Percentiles rank a stretch among this genome's conserved stretches.
Conservation (phyloP, 2,797 vertebrate genomes). For the Sebastes aleutianus region DNA sequence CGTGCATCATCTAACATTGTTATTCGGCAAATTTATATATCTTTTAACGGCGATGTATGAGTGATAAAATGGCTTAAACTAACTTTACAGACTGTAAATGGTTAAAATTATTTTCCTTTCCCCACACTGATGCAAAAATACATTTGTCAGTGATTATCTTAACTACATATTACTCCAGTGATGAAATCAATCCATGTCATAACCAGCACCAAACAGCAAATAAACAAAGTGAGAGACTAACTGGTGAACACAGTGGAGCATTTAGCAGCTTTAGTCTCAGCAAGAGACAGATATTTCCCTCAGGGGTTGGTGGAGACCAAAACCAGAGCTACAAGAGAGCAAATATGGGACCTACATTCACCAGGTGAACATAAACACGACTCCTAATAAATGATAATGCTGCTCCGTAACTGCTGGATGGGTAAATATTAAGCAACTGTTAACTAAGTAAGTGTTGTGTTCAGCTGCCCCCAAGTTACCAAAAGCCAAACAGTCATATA, state of each 20-base stretch:
- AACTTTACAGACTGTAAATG: accelerated
- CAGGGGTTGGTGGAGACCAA: not conserved
- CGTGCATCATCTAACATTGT: no score
- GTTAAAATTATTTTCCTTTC: no score
- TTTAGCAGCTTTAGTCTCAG: no score
- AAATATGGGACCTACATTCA: not conserved
- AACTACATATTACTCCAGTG: no score
- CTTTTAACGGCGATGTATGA: no score
- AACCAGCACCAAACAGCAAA: not conserved
- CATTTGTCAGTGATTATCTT: no score
- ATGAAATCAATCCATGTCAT: no score
- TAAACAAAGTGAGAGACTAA: not conserved
- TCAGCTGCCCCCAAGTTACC: not conserved
- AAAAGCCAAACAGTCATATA: not conserved
- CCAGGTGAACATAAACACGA: not conserved
- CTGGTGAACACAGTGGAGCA: no score
- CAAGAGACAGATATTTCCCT: not conserved
- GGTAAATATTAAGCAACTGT: not conserved
- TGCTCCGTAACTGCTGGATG: not conserved
- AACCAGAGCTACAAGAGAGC: not conserved
- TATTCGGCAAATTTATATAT: no score
- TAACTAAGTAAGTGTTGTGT: not conserved
- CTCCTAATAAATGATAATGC: not conserved
- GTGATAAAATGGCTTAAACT: no score
- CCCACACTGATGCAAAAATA: no score